Conservation (phyloP, 2,797 vertebrate genomes). For the Acanthurus leucopareius region DNA sequence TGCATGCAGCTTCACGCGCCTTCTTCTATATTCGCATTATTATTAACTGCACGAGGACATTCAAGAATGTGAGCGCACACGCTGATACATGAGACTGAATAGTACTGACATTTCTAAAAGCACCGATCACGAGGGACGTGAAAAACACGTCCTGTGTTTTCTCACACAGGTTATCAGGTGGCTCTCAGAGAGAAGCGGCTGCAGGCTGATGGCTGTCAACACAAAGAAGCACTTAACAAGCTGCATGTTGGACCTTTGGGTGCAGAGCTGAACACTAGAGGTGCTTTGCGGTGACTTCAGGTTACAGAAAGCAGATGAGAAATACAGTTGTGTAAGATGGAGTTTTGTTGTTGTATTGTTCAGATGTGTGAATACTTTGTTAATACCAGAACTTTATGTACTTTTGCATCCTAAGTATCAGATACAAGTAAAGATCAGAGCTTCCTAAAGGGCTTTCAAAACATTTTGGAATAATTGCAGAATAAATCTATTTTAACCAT, state of each 20-base stretch:
- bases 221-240: constrained; percentile 56
- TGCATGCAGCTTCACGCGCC: neutral
- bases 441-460: too few species aligned
- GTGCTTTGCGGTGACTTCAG: neutral
- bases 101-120: neutral
- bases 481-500: too few species aligned
- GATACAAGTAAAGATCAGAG: neutral
- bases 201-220: constrained; percentile 18
- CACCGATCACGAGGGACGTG: constrained; percentile 27
- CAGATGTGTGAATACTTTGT: neutral
- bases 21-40: neutral
- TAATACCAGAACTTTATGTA: neutral
- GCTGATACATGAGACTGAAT: neutral
- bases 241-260: constrained; percentile 18
- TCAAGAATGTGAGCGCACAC: neutral
- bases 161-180: neutral
- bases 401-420: neutral
- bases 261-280: neutral
- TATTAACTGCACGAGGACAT: too few species aligned
- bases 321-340: neutral
- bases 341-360: neutral
- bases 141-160: constrained; percentile 40
- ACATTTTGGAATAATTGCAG: too few species aligned
- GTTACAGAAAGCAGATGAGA: neutral
- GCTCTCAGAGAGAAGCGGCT: neutral